Evolutionary conservation across 2,888 invertebrate genomes (phyloP), one percentile per base, ranked within the genome.

Genomic region (Noctua janthina): DNA sequence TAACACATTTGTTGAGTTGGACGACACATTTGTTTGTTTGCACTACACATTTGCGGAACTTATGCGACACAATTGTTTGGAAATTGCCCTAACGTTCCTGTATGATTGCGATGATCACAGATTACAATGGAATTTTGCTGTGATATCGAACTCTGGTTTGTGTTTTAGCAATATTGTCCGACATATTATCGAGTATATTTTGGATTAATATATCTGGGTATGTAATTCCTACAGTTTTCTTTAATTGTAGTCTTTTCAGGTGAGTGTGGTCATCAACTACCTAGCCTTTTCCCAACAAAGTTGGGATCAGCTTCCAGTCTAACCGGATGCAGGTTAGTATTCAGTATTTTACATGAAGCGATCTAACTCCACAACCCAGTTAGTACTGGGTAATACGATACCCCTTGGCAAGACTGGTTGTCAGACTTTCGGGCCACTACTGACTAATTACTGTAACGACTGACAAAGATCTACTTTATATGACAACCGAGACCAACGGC

Each of bases 1-100:
- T 15, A 68, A 56, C n/a, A 69, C 46, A 82, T 78, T 84, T 66
- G 79, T 64, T 69, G 51, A 70, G 23, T 51, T 46, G 51, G 51
- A n/a, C 59, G n/a, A 29, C 59, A 59, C 56, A 85, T 74, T 79
- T 66, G 70, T 35, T 39, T 29, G 35, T 67, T 56, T 51, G 66
- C 56, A 8, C 29, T 39, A 39, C 49, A 71, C 56, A 78, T 49
- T 56, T 56, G 70, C 6, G 23, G 17, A 59, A 29, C 29, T 43
- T 23, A n/a, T 43, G 17, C 17, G 54, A 23, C 10, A 49, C 35
- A 64, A 59, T 73, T 62, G 49, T 82, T 82, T 84, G 7, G 39
- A 15, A 49, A 64, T 69, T 39, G 7, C 72, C 1, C 17, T n/a
- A 39, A 54, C 20, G 66, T 43, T 56, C 20, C 17, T 54, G 54